Conservation (phyloP, 2,797 vertebrate genomes). For the Morus bassanus region DNA sequence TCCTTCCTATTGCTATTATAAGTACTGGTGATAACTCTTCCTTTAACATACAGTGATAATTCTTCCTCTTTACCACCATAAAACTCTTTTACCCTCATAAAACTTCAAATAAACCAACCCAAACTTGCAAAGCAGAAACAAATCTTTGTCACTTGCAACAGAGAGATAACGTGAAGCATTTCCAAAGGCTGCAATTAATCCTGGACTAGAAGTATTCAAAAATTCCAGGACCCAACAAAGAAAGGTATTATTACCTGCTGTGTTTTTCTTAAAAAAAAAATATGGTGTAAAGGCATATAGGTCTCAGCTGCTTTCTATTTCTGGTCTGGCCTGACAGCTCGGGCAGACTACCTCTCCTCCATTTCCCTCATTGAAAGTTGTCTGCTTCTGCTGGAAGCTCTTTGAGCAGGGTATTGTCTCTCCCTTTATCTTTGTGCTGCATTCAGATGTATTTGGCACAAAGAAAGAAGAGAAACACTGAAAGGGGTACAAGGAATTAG, state of each 20-base stretch:
- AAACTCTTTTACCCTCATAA: not conserved
- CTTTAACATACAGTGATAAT: conserved; percentile 25
- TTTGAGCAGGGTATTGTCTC: not conserved
- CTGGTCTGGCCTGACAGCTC: not conserved
- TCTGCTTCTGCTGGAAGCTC: not conserved
- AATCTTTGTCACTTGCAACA: not conserved
- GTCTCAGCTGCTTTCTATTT: not conserved
- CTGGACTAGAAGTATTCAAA: not conserved
- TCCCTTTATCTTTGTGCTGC: conserved; percentile 40
- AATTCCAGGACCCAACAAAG: not conserved
- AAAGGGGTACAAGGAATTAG: not conserved
- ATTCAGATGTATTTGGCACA: conserved; percentile 30
- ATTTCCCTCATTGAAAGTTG: not conserved
- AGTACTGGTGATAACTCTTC: conserved; percentile 19
- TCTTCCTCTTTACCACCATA: not conserved
- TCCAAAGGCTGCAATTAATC: conserved; percentile 23
- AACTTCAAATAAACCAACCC: not conserved
- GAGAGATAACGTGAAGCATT: not conserved
- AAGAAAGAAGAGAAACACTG: not conserved
- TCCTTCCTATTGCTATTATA: conserved; percentile 10
- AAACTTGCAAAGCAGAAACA: conserved; percentile 5
- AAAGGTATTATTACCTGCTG: not conserved
- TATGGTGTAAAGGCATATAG: not conserved
- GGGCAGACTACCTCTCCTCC: not conserved
- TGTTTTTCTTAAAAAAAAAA: not conserved